phyloP scores from a whole-genome alignment of 92 coral and sea anemone genomes.

The Isaurus tuberculatus region DNA sequence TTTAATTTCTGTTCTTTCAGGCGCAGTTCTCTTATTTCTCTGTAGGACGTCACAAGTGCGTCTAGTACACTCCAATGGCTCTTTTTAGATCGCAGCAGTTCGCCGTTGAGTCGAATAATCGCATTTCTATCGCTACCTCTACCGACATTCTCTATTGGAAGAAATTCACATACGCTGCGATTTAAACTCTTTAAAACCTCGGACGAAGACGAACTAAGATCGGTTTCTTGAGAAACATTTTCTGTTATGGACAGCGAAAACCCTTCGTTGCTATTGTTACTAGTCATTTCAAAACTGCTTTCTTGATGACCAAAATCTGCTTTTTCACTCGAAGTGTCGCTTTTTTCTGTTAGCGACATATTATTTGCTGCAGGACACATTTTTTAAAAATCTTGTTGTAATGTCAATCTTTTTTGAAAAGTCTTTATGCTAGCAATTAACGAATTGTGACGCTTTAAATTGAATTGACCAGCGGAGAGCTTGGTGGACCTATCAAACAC shows the following conservation, averaged over 20 bases:
- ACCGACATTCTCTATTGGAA: constrained; percentile 43
- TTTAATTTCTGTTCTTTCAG: constrained; percentile 69
- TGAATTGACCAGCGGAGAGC: neutral
- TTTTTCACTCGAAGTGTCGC: neutral
- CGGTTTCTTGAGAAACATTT: neutral
- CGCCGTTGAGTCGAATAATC: constrained; percentile 80
- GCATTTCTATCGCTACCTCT: constrained; percentile 76
- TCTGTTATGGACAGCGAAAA: neutral
- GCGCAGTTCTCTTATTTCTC: constrained; percentile 75
- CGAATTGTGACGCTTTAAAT: constrained; percentile 20
- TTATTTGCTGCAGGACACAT: constrained; percentile 32
- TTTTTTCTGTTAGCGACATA: constrained; percentile 16
- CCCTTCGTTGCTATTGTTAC: neutral
- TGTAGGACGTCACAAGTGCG: constrained; percentile 71
- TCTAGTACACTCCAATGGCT: constrained; percentile 84
- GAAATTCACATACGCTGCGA: constrained; percentile 5
- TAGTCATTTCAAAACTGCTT: neutral
- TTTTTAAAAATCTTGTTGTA: neutral
- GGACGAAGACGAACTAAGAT: neutral
- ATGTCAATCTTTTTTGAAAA: neutral
- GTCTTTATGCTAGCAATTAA: neutral
- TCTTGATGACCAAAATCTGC: neutral
- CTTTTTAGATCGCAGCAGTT: constrained; percentile 72
- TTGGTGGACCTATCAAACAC: neutral
- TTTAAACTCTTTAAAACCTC: constrained; percentile 37